Evolutionary conservation across 2,113 vertebrate species (phyloP), one percentile per base, ranked within the genome.

Genomic region (Megaceryle torquata): DNA sequence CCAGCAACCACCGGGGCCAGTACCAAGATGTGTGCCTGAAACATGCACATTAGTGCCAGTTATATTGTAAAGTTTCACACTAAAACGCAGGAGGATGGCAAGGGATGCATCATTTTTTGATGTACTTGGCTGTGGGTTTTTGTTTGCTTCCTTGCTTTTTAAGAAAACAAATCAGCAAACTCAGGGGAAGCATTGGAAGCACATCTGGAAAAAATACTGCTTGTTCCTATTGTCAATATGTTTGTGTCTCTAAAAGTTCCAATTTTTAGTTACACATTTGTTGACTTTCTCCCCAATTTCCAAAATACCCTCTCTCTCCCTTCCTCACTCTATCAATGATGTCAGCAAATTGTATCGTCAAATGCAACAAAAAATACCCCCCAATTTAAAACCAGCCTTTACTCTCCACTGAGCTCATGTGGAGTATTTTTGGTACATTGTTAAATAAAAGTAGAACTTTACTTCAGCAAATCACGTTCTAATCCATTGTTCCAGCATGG

Each of bases 11-110:
- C 15, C 8, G 29, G 6, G 5, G 31, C 24, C 7, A n/a, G 24
- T 3, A 13, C 3, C 28, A 6, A 18, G 24, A 64, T 44, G 80
- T 93, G 53, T 35, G 14, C 13, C 21, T 16, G 20, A 54, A 39
- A 22, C 0, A 2, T 15, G 26, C 24, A 19, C 0, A 0, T 5
- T 46, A 29, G 44, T 25, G 31, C 6, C 61, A 21, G 9, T 10
- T 78, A 21, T 2, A 20, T 3, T 21, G 56, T 48, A 35, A 71
- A 64, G 13, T 31, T 57, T 46, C 41, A 48, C 7, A 18, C 33
- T 37, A 22, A 68, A 51, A 69, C 3, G 33, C 37, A 29, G 35
- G 2, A 11, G 33, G 60, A 61, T 41, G 9, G 46, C 35, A 28
- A n/a, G 31, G 35, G 33, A 77, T 39, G 33, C 11, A 22, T 37